These are phyloP conservation scores for Hystrix cristata DNA, from an alignment of 2,113 vertebrate species.

Conservation along the genomic window DNA sequence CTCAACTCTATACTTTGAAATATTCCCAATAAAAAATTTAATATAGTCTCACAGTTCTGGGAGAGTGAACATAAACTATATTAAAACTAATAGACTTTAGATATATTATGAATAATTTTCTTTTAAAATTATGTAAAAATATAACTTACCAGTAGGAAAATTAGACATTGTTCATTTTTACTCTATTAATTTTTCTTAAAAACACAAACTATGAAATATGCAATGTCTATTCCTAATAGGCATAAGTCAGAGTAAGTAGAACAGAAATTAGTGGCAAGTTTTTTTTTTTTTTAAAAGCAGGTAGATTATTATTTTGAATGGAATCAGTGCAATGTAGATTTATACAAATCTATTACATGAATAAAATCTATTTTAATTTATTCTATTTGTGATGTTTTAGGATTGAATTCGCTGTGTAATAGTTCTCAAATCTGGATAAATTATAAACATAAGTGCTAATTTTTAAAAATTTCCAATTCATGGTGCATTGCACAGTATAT, in stretches of 20 bases:
- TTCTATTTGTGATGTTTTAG: neutral
- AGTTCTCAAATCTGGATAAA: conserved; percentile 5
- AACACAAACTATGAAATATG: neutral
- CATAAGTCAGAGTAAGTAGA: neutral
- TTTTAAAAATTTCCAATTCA: conserved; percentile 35
- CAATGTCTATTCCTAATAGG: neutral
- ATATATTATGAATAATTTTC: conserved; percentile 7
- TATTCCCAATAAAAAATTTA: neutral
- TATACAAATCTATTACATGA: neutral
- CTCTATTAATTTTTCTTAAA: neutral
- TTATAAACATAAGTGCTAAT: neutral
- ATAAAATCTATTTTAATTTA: neutral
- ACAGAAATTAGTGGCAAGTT: neutral
- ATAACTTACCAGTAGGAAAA: neutral
- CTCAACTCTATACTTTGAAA: neutral
- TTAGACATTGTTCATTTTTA: neutral
- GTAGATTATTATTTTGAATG: conserved; percentile 1
- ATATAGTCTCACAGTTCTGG: neutral
- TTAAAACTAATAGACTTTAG: neutral
- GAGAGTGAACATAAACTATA: neutral
- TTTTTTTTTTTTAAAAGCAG: neutral
- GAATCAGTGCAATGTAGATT: neutral
- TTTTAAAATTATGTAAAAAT: neutral
- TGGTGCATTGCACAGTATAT: neutral
- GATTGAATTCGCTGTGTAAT: neutral